Conservation (phyloP, 2,888 invertebrate genomes). For the Epicampocera succincta region DNA sequence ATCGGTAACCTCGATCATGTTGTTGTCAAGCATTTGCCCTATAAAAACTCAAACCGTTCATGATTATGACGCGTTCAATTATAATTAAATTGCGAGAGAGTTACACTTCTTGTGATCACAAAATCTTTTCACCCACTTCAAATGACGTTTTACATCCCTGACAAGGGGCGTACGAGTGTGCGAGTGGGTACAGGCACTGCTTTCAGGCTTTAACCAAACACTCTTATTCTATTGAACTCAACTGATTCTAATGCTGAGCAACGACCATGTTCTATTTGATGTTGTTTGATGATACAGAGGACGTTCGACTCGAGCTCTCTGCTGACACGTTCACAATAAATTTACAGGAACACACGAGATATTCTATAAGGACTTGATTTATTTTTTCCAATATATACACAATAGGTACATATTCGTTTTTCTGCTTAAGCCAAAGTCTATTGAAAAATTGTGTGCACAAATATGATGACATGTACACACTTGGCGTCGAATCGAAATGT, state of each 20-base stretch:
- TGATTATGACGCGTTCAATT: no score
- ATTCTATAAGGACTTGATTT: constrained; percentile 2
- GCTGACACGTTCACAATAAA: not conserved
- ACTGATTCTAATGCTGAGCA: constrained; percentile 55
- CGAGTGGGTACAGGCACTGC: not conserved
- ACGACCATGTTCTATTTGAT: constrained; percentile 58
- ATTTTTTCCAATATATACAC: constrained; percentile 23
- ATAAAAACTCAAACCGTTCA: no score
- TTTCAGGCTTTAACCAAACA: constrained; percentile 3
- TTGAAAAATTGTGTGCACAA: constrained; percentile 62
- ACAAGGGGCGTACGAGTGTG: not conserved
- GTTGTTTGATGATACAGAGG: constrained; percentile 42
- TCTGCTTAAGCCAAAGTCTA: constrained; percentile 33
- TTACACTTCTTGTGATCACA: no score
- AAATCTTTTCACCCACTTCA: no score
- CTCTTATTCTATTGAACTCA: constrained; percentile 20
- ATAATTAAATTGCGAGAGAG: no score
- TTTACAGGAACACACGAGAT: constrained; percentile 1
- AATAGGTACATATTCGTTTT: constrained; percentile 14
- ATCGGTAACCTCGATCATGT: no score
- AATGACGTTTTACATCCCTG: not conserved
- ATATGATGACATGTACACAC: constrained; percentile 64
- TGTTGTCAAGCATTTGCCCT: no score
- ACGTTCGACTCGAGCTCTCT: constrained; percentile 1
- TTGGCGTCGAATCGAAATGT: constrained; percentile 30